Evolutionary conservation across 2,797 vertebrate species (phyloP).

Genomic region (Orientallactaga sibirica): DNA sequence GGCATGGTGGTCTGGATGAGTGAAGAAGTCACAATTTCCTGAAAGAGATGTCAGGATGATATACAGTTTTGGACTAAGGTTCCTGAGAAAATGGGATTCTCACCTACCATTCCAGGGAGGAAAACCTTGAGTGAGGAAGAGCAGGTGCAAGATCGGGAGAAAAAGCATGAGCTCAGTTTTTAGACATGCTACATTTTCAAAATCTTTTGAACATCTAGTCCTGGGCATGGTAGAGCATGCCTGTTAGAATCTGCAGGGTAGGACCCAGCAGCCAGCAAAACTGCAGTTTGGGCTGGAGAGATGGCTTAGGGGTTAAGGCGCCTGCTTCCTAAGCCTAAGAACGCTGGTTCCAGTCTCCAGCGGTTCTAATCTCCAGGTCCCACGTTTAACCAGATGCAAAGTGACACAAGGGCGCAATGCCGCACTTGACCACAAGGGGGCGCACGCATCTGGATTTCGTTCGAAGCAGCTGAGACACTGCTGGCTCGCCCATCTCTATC

Average conservation of each 20-base stretch:
- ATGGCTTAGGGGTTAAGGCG: too few relatives aligned
- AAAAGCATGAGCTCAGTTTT: background rate
- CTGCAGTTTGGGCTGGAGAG: background rate
- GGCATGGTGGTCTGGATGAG: background rate
- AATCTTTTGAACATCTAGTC: background rate
- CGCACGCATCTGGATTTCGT: too few relatives aligned
- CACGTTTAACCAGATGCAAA: too few relatives aligned
- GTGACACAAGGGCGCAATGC: too few relatives aligned
- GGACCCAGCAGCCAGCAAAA: background rate
- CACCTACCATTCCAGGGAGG: background rate
- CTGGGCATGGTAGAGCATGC: background rate
- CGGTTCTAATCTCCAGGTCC: too few relatives aligned
- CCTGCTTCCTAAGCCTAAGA: too few relatives aligned
- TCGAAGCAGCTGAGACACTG: too few relatives aligned
- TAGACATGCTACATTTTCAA: background rate
- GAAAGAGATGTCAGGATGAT: background rate
- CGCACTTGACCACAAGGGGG: too few relatives aligned
- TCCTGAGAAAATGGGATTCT: slow-evolving; percentile 26
- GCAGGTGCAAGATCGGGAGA: background rate
- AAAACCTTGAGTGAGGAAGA: background rate
- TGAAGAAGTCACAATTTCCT: background rate
- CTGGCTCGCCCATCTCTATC: too few relatives aligned
- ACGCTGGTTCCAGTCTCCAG: too few relatives aligned
- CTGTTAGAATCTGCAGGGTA: too few relatives aligned
- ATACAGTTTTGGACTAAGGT: slow-evolving; percentile 17